These are phyloP conservation scores for Aphodius sticticus DNA, from an alignment of 2,888 invertebrate species.

Conservation along the genomic window DNA sequence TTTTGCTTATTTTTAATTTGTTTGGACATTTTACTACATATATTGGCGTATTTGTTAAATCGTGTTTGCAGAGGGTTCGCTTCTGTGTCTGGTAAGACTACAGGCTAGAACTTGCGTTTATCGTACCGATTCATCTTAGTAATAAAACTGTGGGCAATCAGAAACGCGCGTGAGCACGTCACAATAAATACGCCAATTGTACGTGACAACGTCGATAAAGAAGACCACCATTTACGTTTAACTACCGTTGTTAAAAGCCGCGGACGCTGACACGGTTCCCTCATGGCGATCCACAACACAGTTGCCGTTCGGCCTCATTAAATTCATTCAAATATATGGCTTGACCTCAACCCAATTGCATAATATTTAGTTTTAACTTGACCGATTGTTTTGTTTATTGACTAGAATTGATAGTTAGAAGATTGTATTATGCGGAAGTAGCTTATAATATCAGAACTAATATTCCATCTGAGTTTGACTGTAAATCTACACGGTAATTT, in stretches of 20 bases:
- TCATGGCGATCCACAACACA: background rate
- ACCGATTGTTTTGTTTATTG: background rate
- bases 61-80: no score
- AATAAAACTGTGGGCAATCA: background rate
- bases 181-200: background rate
- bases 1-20: no score
- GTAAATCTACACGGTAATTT: no score
- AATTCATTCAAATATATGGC: background rate
- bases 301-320: background rate
- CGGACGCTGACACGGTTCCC: background rate
- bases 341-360: background rate
- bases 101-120: background rate
- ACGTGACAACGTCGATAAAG: background rate
- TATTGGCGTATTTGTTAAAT: no score
- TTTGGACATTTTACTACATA: no score
- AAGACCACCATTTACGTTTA: background rate
- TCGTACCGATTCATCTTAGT: background rate
- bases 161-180: background rate
- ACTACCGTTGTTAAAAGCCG: background rate
- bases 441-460: no score
- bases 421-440: no score
- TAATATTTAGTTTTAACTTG: background rate
- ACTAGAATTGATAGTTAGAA: no score
- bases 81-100: background rate
- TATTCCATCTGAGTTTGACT: no score